Evolutionary conservation across 2,797 vertebrate species (phyloP), one percentile per base, ranked within the genome.

Genomic region (Thalassophryne amazonica): DNA sequence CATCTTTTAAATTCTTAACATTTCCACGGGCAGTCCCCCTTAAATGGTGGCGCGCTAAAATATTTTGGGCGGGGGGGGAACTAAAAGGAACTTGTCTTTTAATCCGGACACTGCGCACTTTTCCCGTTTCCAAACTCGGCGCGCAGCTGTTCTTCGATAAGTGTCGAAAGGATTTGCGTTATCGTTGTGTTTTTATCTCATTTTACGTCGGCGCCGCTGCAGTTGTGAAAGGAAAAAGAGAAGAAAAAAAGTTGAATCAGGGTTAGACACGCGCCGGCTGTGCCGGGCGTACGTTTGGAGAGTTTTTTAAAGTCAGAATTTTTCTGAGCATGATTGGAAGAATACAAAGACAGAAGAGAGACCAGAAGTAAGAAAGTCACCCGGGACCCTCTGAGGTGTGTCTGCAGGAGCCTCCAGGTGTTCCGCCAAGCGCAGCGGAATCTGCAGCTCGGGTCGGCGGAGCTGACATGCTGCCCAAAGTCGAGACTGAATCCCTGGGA

Each of bases 381-480:
- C 59, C 37, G 45, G 69, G 69, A 57, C 60, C 46, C 39, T 54
- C 35, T 46, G 46, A 39, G 50, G 45, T 41, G 76, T 38, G 51
- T 53, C 45, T 42, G 64, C 18, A 74, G 66, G 73, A 47, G 29
- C 85, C 89, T 90, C 88, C 91, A 92, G 93, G 93, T 92, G 92
- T 89, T 83, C 87, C 80, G 84, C 90, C 82, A 81, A 81, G 86
- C 87, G 70, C 85, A 84, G 89, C 81, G 87, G 81, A 86, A 88
- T 76, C 67, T 84, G 80, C 80, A 75, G 69, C 73, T 88, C 89
- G 79, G 84, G 86, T 90, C 77, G 84, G 92, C 86, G 61, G 91
- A 88, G 93, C 92, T 90, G 97, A 90, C 94, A 99, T 98, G 97
- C 94, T 98, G 84, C 96, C 97, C 80, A 98, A 98, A 95, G 92